A percentile compares a stretch with the other conserved stretches of the same genome.
Conservation (phyloP, 2,113 vertebrate species). For the Columba janthina region DNA sequence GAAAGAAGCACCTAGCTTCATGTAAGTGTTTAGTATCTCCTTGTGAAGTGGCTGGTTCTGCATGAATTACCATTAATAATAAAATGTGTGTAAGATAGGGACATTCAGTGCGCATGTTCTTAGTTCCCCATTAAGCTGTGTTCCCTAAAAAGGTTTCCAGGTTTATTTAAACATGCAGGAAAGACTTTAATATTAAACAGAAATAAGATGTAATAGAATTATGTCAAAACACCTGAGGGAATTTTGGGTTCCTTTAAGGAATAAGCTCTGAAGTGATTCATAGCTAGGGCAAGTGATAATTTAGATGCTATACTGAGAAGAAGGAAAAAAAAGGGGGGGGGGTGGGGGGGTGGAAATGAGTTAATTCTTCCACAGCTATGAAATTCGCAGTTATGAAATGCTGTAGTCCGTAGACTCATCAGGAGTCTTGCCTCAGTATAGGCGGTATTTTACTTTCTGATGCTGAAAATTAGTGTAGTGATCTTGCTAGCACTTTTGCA, state of each 20-base stretch:
- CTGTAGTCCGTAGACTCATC: background rate
- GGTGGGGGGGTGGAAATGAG: background rate
- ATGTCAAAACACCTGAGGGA: constrained; percentile 74
- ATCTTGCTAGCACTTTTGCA: constrained; percentile 14
- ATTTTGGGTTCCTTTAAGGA: constrained; percentile 67
- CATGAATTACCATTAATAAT: constrained; percentile 54
- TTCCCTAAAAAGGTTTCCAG: constrained; percentile 59
- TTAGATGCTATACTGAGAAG: constrained; percentile 58
- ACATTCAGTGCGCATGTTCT: background rate
- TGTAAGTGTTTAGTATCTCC: constrained; percentile 41
- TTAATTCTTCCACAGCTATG: constrained; percentile 24
- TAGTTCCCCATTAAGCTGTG: constrained; percentile 24
- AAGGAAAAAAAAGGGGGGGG: background rate
- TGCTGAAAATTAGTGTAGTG: constrained; percentile 37
- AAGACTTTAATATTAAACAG: constrained; percentile 71
- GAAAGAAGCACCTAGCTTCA: constrained; percentile 40
- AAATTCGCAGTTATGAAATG: background rate
- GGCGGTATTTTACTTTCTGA: constrained; percentile 33
- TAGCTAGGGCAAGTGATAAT: constrained; percentile 64
- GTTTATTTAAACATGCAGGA: constrained; percentile 71
- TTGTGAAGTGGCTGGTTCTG: constrained; percentile 33
- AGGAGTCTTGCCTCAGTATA: background rate
- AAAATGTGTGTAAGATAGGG: constrained; percentile 27
- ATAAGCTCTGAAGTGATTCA: constrained; percentile 65
- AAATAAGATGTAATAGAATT: constrained; percentile 72